Base-by-base conservation (phyloP, 2,888 invertebrate genomes). In the Agrotis clavis region DNA sequence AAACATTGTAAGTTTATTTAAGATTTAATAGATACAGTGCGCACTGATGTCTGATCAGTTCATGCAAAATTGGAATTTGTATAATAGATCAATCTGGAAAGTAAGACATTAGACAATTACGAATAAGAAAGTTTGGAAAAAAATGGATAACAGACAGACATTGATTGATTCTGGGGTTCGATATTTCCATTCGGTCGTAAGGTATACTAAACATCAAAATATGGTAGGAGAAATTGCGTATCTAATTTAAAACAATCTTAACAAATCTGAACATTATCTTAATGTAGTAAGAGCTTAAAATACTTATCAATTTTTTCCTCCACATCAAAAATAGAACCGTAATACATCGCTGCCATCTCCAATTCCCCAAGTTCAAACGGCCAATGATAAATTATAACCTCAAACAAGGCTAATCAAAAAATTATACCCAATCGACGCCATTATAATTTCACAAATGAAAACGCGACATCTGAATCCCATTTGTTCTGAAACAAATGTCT, bases 351-450 rank as follows among this genome's bases (percentile, higher is more conserved):
- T 54, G 56, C 47, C 41, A 11, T 47, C 1, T 47, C 68, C 51
- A 77, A 67, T 65, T 64, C 21, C 0, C 14, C 25, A 59, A 78
- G 48, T 66, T 59, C 54, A 69, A 77, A 72, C 18, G 13, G 57
- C 30, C 25, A 65, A 50, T 51, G n/a, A 80, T 69, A 63, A 74
- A 81, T 64, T 35, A 69, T 62, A 53, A 57, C 30, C 51, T 53
- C 54, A 57, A 74, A 75, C 61, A 56, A 61, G 56, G 19, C 54
- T 71, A 71, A 84, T 82, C 67, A 80, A 82, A 74, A 77, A 69
- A 76, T 68, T 70, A 70, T 71, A 76, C n/a, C 61, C 69, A 76
- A 74, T 74, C 57, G 71, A 65, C 67, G 70, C 57, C 53, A 61
- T 64, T 59, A 19, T 57, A 57, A 64, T 60, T 74, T 74, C 45